These are phyloP conservation scores for Eleginops maclovinus DNA, from an alignment of 2,113 vertebrate genomes.

Conservation along the genomic window DNA sequence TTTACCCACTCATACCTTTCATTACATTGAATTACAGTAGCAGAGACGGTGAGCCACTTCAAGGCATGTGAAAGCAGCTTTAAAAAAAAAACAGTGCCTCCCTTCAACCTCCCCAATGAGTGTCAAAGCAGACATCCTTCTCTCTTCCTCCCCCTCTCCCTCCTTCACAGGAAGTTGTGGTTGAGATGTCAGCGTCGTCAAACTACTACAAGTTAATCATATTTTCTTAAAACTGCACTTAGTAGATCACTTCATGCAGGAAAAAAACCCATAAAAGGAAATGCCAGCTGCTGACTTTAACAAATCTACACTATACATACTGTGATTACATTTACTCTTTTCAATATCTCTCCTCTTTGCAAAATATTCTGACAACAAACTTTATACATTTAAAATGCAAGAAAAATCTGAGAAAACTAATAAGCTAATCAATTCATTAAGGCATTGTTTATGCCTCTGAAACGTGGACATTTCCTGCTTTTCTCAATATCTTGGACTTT, in stretches of 20 bases:
- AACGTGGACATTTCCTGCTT: no score
- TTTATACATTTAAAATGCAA: neutral
- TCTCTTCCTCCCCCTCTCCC: constrained; percentile 30
- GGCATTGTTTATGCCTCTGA: no score
- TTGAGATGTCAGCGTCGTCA: constrained; percentile 46
- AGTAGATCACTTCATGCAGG: constrained; percentile 4
- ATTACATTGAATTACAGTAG: constrained; percentile 69
- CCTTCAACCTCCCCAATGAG: constrained; percentile 62
- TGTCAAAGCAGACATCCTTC: constrained; percentile 48
- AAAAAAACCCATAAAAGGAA: neutral
- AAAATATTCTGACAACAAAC: neutral
- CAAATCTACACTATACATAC: neutral
- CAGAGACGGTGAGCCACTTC: constrained; percentile 75
- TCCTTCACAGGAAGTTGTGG: constrained; percentile 77
- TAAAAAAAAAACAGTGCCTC: constrained; percentile 30
- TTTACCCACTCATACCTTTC: constrained; percentile 49
- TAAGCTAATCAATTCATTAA: no score
- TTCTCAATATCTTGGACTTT: no score
- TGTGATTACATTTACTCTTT: neutral
- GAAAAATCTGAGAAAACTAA: no score
- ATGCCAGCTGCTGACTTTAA: neutral
- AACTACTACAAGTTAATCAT: constrained; percentile 40
- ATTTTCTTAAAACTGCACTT: constrained; percentile 3
- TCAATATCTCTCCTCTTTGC: no score
- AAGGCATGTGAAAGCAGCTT: constrained; percentile 62